Percentiles rank a stretch among this genome's conserved stretches.
Evolutionary conservation across 2,797 vertebrate genomes (phyloP).

Genomic region (Kryptolebias ocellatus): DNA sequence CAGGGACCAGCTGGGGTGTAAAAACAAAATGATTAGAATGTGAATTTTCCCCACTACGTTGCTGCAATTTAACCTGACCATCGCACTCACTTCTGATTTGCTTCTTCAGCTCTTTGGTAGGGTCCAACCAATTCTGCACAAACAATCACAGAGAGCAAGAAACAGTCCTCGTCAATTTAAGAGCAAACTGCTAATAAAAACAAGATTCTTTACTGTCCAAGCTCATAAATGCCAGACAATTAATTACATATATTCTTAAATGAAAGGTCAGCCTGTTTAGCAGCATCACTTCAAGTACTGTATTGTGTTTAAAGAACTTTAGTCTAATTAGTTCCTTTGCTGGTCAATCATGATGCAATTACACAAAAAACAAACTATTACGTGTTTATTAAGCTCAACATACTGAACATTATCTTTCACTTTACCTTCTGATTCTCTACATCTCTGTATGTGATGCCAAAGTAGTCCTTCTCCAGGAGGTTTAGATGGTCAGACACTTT

Average conservation of each 20-base stretch:
- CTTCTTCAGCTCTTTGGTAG: constrained; percentile 96
- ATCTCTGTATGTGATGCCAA: constrained; percentile 92
- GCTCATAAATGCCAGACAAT: neutral
- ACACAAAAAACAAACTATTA: neutral
- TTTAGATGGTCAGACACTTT: constrained; percentile 98
- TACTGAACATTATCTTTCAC: neutral
- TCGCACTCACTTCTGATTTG: constrained; percentile 92
- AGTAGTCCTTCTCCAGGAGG: constrained; percentile 97
- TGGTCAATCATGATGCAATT: neutral
- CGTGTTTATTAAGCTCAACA: no score
- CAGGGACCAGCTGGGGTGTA: constrained; percentile 87
- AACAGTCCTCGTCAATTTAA: neutral
- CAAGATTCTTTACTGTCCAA: neutral
- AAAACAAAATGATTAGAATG: constrained; percentile 33
- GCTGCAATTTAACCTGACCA: constrained; percentile 13
- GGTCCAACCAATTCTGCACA: constrained; percentile 96
- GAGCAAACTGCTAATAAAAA: neutral
- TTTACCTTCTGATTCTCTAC: constrained; percentile 95
- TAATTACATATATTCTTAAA: neutral
- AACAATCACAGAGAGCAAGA: constrained; percentile 43
- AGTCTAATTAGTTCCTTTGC: neutral
- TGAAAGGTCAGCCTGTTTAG: neutral
- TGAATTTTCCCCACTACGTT: neutral
- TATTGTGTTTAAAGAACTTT: neutral
- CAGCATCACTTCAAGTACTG: neutral